These are phyloP conservation scores for Crotalus viridis DNA, from an alignment of 2,113 vertebrate genomes.

Conservation along the genomic window DNA sequence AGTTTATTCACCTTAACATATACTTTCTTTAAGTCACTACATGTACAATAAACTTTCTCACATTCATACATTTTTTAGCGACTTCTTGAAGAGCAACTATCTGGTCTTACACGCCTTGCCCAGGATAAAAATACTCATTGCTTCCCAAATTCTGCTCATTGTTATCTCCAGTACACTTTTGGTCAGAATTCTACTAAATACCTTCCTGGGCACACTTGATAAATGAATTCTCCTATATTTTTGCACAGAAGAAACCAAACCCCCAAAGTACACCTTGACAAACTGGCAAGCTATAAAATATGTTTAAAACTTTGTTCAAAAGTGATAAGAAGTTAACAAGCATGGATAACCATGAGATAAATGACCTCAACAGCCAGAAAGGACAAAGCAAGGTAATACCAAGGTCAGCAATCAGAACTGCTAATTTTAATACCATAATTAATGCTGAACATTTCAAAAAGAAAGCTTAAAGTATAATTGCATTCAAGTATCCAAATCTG, in stretches of 20 bases:
- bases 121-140: background rate
- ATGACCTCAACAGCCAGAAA: slow-evolving; percentile 68
- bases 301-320: slow-evolving; percentile 66
- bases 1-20: background rate
- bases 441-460: slow-evolving; percentile 77
- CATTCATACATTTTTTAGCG: background rate
- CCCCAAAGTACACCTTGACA: slow-evolving; percentile 49
- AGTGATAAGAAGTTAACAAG: slow-evolving; percentile 63
- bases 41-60: background rate
- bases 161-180: background rate
- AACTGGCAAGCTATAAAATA: slow-evolving; percentile 65
- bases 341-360: slow-evolving; percentile 69
- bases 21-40: background rate
- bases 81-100: background rate
- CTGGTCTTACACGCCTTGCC: background rate
- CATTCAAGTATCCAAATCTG: slow-evolving; percentile 74
- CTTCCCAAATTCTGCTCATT: background rate
- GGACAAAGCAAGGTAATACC: slow-evolving; percentile 74
- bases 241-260: background rate
- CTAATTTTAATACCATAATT: slow-evolving; percentile 76
- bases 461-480: slow-evolving; percentile 75
- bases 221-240: background rate
- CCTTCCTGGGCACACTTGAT: background rate
- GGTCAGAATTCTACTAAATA: background rate
- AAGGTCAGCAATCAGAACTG: slow-evolving; percentile 78